phyloP scores from a whole-genome alignment of 2,888 invertebrate species.

The Lottia gigantea region DNA sequence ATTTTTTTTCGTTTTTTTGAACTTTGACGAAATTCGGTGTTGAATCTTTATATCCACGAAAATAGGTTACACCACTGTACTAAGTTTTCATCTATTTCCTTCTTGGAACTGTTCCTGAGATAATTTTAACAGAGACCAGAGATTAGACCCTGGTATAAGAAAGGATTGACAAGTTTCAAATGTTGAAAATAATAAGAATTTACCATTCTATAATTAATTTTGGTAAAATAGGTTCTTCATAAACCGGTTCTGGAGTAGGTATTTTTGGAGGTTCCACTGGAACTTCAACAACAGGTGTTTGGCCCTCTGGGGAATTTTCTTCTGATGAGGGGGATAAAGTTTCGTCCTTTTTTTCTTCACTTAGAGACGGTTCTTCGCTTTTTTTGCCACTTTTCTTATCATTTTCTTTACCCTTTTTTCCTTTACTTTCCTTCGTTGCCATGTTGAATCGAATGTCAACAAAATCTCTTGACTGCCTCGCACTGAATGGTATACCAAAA shows the following conservation, averaged over 20 bases:
- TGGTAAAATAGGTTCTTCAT: slow-evolving; percentile 64
- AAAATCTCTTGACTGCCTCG: neutral
- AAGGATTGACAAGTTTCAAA: too few relatives aligned
- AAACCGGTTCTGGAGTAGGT: slow-evolving; percentile 57
- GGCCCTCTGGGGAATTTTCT: slow-evolving; percentile 12
- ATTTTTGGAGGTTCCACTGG: slow-evolving; percentile 42
- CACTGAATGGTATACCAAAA: too few relatives aligned
- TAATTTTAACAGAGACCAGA: too few relatives aligned
- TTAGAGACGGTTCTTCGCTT: slow-evolving; percentile 46
- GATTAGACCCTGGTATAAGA: too few relatives aligned
- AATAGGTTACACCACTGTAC: too few relatives aligned
- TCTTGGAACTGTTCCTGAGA: too few relatives aligned
- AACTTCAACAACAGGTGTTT: slow-evolving; percentile 12
- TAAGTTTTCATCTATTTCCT: too few relatives aligned
- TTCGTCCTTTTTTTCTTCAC: slow-evolving; percentile 47
- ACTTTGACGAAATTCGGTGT: too few relatives aligned
- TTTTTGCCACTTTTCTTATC: slow-evolving; percentile 56
- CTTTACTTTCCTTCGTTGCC: slow-evolving; percentile 54
- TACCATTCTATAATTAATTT: slow-evolving; percentile 63
- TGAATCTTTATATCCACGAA: too few relatives aligned
- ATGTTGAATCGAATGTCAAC: slow-evolving; percentile 39
- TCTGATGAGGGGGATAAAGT: slow-evolving; percentile 29
- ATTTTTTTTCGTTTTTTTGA: too few relatives aligned
- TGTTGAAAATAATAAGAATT: neutral
- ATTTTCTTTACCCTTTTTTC: slow-evolving; percentile 42